phyloP scores from a whole-genome alignment of 2,797 vertebrate species.

The Onychomys arenicola region DNA sequence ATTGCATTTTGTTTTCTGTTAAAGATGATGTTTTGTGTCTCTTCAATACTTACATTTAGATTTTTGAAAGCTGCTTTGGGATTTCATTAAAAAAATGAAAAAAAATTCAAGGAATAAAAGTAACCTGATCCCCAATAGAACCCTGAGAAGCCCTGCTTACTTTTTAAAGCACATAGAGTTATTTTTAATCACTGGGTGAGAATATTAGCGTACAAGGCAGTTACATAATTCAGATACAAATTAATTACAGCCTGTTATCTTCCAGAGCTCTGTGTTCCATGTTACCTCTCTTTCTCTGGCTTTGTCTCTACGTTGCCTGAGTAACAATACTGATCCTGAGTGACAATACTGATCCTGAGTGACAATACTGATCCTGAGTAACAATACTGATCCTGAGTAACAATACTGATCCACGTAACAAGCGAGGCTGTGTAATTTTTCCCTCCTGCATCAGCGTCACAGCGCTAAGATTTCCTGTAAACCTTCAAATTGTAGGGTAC shows the following conservation, averaged over 20 bases:
- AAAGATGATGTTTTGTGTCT: slow-evolving; percentile 38
- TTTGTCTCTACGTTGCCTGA: background rate
- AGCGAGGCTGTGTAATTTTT: background rate
- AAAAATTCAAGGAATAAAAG: background rate
- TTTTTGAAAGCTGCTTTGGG: background rate
- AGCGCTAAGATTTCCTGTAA: background rate
- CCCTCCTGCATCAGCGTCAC: background rate
- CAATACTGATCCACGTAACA: background rate
- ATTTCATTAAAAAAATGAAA: slow-evolving; percentile 45
- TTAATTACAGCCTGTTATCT: background rate
- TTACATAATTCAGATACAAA: slow-evolving; percentile 29
- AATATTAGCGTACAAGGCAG: background rate
- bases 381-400: background rate
- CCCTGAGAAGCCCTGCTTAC: background rate
- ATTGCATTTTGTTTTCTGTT: slow-evolving; percentile 28
- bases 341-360: too few relatives aligned
- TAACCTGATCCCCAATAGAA: background rate
- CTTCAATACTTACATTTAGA: background rate
- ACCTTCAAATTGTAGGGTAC: background rate
- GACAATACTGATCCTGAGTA: background rate
- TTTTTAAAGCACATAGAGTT: background rate
- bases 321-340: background rate
- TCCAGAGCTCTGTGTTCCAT: background rate
- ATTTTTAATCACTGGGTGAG: slow-evolving; percentile 31
- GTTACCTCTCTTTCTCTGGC: background rate